A percentile compares a stretch with the other conserved stretches of the same genome.
phyloP scores from a whole-genome alignment of 37 sponge, comb jelly and placozoan genomes.

The Cladorhizidae sp. region DNA sequence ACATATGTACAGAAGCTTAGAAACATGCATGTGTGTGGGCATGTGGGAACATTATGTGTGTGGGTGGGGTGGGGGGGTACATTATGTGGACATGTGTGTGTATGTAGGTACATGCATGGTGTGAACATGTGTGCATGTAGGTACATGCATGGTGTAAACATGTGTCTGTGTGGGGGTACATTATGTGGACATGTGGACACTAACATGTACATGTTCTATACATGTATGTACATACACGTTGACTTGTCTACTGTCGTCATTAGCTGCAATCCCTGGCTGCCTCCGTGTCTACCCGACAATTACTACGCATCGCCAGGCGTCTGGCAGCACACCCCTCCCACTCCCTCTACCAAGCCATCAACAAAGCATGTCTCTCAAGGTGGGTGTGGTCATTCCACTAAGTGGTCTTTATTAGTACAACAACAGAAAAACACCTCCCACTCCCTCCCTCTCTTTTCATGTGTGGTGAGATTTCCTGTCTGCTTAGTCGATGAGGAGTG shows the following conservation, averaged over 20 bases:
- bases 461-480: too few relatives aligned
- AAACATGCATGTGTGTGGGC: too few relatives aligned
- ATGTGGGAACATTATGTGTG: too few relatives aligned
- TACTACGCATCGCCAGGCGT: slow-evolving; percentile 65
- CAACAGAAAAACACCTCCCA: too few relatives aligned
- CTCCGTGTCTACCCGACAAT: slow-evolving; percentile 82
- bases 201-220: too few relatives aligned
- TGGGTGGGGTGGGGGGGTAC: too few relatives aligned
- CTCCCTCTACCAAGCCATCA: slow-evolving; percentile 44
- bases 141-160: neutral
- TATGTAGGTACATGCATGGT: neutral
- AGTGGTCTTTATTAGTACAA: too few relatives aligned
- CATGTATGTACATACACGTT: too few relatives aligned
- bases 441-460: too few relatives aligned
- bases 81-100: neutral
- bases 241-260: neutral
- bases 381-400: neutral
- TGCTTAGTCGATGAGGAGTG: too few relatives aligned
- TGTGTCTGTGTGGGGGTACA: neutral
- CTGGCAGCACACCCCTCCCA: slow-evolving; percentile 30
- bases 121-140: neutral
- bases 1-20: too few relatives aligned
- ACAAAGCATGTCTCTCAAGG: slow-evolving; percentile 75
- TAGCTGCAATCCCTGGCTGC: slow-evolving; percentile 66
- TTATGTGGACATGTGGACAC: too few relatives aligned